A percentile compares a stretch with the other conserved stretches of the same genome.
phyloP scores from a whole-genome alignment of 1,140 invertebrate species.

The Sitophilus oryzae region DNA sequence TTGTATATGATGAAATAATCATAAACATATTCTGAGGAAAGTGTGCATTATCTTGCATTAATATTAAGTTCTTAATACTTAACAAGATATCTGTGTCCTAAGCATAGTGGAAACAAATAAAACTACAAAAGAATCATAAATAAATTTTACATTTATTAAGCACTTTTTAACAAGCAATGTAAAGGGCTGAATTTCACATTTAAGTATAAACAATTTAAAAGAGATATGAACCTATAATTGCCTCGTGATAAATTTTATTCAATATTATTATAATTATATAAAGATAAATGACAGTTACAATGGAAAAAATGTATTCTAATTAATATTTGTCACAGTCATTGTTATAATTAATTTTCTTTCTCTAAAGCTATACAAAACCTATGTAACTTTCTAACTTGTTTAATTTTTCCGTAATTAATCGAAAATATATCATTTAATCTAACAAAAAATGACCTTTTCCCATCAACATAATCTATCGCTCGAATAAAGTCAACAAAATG shows the following conservation, averaged over 20 bases:
- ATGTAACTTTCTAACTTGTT: slow-evolving; percentile 21
- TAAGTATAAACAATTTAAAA: slow-evolving; percentile 31
- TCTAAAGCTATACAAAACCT: slow-evolving; percentile 26
- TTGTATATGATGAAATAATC: no score
- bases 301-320: background rate
- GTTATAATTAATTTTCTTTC: slow-evolving; percentile 17
- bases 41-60: no score
- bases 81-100: no score
- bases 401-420: slow-evolving; percentile 15
- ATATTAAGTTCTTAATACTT: no score
- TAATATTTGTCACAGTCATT: slow-evolving; percentile 13
- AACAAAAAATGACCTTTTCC: slow-evolving; percentile 30
- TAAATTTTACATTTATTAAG: slow-evolving; percentile 44
- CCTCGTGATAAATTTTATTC: slow-evolving; percentile 31
- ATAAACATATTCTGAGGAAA: no score
- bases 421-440: slow-evolving; percentile 23
- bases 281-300: slow-evolving; percentile 15
- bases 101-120: background rate
- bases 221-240: slow-evolving; percentile 34
- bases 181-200: slow-evolving; percentile 34
- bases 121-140: slow-evolving; percentile 32
- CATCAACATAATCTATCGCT: slow-evolving; percentile 19
- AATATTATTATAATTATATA: slow-evolving; percentile 22
- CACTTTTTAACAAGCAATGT: slow-evolving; percentile 42
- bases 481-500: slow-evolving; percentile 10